Evolutionary conservation across 2,797 vertebrate species (phyloP).

Genomic region (Nannoperca australis): DNA sequence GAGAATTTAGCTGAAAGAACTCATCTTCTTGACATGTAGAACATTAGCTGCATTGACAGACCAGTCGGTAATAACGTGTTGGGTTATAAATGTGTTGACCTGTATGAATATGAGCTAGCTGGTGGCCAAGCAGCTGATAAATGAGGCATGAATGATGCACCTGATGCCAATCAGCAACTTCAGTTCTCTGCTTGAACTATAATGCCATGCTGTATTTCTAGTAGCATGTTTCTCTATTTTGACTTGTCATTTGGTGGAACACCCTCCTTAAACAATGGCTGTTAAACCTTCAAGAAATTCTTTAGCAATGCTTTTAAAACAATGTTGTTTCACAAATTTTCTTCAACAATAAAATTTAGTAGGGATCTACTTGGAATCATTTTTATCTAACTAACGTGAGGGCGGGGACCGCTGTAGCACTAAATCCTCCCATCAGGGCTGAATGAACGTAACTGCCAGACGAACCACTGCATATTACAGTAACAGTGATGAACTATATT

Average conservation of each 20-base stretch:
- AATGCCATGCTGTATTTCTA: neutral
- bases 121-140: slow-evolving; percentile 1
- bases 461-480: neutral
- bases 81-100: neutral
- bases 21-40: no score
- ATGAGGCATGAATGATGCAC: neutral
- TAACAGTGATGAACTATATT: neutral
- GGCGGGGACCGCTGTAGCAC: neutral
- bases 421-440: neutral
- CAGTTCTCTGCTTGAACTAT: neutral
- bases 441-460: neutral
- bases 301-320: neutral
- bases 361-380: neutral
- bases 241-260: neutral
- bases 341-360: neutral
- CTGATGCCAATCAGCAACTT: neutral
- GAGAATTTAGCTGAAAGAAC: neutral
- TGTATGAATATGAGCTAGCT: neutral
- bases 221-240: neutral
- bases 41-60: neutral
- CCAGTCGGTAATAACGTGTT: no score
- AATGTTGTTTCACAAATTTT: neutral
- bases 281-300: neutral
- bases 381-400: neutral
- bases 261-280: neutral